Percentiles rank a stretch among this genome's conserved stretches.
Evolutionary conservation across 2,113 vertebrate species (phyloP).

Genomic region (Rhinolophus sinicus): DNA sequence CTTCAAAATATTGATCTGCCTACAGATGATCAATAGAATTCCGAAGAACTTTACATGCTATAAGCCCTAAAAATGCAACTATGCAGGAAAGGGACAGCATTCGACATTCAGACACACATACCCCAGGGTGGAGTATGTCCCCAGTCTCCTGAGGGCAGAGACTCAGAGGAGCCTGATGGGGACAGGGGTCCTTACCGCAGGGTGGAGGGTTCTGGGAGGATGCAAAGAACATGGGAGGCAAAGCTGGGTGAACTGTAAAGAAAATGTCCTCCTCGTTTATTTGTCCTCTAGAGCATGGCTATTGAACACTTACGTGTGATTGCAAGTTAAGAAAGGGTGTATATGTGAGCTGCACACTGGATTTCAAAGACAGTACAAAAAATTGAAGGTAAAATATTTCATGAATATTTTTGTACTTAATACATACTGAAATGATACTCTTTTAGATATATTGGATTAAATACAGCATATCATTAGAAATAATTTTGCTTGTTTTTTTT

Average conservation of each 20-base stretch:
- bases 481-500: not conserved
- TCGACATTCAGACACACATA: rapidly evolving
- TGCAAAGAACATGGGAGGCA: not conserved
- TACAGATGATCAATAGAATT: not conserved
- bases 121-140: rapidly evolving
- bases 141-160: not conserved
- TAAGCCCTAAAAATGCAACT: not conserved
- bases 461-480: not conserved
- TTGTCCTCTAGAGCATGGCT: not conserved
- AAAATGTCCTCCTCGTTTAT: not conserved
- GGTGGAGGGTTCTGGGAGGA: not conserved
- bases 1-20: not conserved
- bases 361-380: not conserved
- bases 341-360: not conserved
- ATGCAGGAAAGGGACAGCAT: rapidly evolving
- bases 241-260: not conserved
- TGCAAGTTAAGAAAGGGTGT: not conserved
- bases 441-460: not conserved
- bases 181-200: rapidly evolving
- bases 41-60: not conserved
- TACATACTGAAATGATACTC: not conserved
- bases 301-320: rapidly evolving
- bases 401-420: not conserved
- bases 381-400: not conserved
- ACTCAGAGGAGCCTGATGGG: rapidly evolving